Conservation (phyloP, 2,797 vertebrate species). For the Pempheris klunzingeri region DNA sequence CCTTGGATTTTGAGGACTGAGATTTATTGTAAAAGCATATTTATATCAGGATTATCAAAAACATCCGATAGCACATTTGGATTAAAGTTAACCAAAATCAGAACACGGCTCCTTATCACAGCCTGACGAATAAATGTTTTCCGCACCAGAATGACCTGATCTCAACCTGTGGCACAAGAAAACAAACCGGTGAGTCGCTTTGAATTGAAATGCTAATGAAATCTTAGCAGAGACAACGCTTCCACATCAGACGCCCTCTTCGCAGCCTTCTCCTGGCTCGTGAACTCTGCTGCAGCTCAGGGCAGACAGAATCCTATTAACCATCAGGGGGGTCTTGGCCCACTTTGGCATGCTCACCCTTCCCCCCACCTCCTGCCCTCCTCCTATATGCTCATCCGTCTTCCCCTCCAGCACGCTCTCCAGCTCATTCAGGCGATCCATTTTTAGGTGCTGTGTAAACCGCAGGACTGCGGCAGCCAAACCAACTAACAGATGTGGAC, state of each 20-base stretch:
- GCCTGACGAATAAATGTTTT: background rate
- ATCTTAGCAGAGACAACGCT: slow-evolving; percentile 52
- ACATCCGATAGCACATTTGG: background rate
- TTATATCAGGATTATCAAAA: background rate
- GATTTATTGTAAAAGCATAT: background rate
- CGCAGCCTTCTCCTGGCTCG: slow-evolving; percentile 52
- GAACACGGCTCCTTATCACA: background rate
- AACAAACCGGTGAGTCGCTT: slow-evolving; percentile 24
- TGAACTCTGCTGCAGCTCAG: slow-evolving; percentile 72
- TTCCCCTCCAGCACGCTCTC: slow-evolving; percentile 59
- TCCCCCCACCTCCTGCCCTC: slow-evolving; percentile 68
- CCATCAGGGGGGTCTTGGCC: slow-evolving; percentile 67
- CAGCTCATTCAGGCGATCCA: slow-evolving; percentile 67
- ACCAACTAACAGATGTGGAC: slow-evolving; percentile 80
- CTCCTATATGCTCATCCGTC: slow-evolving; percentile 63
- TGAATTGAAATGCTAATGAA: slow-evolving; percentile 69
- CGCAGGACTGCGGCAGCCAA: slow-evolving; percentile 72
- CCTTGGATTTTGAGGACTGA: background rate
- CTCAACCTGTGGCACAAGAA: slow-evolving; percentile 20
- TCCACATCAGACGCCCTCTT: slow-evolving; percentile 59
- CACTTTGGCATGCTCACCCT: slow-evolving; percentile 69
- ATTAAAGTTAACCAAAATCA: background rate
- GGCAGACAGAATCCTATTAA: slow-evolving; percentile 81
- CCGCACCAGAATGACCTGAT: background rate
- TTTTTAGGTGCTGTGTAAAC: slow-evolving; percentile 79